These are phyloP conservation scores for Grus americana DNA, from an alignment of 2,113 vertebrate genomes.

Conservation along the genomic window DNA sequence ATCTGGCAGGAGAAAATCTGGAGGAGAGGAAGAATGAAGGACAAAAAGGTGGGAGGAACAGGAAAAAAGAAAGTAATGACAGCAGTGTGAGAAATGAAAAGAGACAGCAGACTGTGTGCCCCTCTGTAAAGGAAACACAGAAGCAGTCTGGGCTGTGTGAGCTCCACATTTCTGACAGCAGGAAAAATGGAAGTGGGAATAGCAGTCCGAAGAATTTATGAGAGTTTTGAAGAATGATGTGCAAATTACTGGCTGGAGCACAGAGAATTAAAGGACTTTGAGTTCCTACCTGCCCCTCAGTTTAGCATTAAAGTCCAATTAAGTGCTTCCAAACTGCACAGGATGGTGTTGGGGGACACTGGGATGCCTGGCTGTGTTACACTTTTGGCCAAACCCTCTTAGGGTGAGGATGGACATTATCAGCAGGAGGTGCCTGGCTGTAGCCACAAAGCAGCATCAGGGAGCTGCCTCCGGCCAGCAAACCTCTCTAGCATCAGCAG, in stretches of 20 bases:
- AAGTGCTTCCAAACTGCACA: neutral
- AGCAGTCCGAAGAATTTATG: neutral
- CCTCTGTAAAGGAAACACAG: neutral
- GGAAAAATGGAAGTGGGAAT: constrained; percentile 8
- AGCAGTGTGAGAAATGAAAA: neutral
- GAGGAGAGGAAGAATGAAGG: neutral
- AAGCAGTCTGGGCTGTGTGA: neutral
- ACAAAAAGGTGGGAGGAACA: neutral
- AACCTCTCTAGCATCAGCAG: neutral
- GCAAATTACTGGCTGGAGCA: neutral
- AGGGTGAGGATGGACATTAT: neutral
- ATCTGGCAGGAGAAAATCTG: neutral
- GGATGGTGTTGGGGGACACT: fast-evolving
- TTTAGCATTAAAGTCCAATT: neutral
- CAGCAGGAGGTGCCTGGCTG: neutral
- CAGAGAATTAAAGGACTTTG: neutral
- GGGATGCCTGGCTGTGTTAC: neutral
- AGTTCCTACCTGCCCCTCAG: neutral
- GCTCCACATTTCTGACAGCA: neutral
- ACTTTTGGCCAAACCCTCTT: neutral
- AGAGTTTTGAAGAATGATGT: neutral
- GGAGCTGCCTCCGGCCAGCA: neutral
- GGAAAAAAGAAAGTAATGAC: neutral
- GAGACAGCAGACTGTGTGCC: neutral
- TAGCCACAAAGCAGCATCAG: neutral